phyloP scores from a whole-genome alignment of 2,888 invertebrate genomes.

The Torymus texanus region DNA sequence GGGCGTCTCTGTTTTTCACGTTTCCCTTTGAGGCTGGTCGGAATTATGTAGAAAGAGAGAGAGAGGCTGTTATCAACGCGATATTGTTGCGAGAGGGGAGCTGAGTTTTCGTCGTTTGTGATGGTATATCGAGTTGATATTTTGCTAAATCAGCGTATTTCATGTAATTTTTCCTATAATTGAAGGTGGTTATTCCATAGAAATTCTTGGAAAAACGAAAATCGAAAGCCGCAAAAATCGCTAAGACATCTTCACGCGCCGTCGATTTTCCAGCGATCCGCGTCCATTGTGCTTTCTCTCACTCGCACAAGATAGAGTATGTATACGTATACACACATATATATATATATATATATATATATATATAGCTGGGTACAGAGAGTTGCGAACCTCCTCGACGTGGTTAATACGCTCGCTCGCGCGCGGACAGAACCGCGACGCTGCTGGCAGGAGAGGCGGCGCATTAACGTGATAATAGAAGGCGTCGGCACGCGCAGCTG shows the following conservation, averaged over 20 bases:
- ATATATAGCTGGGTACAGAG: too few species aligned
- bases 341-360: too few species aligned
- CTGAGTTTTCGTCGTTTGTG: too few species aligned
- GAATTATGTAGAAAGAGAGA: not conserved
- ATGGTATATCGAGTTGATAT: too few species aligned
- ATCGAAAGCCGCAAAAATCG: not conserved
- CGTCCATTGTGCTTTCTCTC: constrained; percentile 37
- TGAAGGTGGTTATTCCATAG: too few species aligned
- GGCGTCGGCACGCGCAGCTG: constrained; percentile 51
- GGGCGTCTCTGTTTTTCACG: constrained; percentile 5
- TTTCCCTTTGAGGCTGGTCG: not conserved
- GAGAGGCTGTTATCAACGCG: not conserved
- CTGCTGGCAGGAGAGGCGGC: not conserved
- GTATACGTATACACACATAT: too few species aligned
- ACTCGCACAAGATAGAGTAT: not conserved
- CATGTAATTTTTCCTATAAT: too few species aligned
- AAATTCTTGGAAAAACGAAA: not conserved
- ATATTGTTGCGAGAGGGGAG: too few species aligned
- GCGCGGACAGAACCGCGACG: too few species aligned
- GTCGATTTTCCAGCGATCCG: constrained; percentile 49
- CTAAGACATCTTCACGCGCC: constrained; percentile 23
- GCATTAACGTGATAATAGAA: constrained; percentile 57
- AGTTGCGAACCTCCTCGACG: too few species aligned
- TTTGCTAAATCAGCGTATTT: too few species aligned
- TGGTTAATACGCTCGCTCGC: too few species aligned